A percentile compares a stretch with the other conserved stretches of the same genome.
These are phyloP conservation scores for Lithobates sylvaticus DNA, from an alignment of 2,797 vertebrate genomes.

Conservation along the genomic window DNA sequence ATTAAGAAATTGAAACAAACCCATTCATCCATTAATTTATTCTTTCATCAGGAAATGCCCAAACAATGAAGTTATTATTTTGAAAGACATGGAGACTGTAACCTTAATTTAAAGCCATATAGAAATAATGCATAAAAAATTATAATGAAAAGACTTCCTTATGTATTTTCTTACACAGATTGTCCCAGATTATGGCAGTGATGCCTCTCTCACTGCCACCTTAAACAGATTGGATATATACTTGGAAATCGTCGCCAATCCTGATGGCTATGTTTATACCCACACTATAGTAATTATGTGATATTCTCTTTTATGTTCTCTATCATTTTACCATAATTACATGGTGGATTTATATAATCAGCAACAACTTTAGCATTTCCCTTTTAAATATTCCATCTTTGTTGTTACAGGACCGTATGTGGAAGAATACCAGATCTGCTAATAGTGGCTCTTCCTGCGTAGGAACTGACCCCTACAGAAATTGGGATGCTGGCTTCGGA, in stretches of 20 bases:
- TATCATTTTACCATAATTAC: neutral
- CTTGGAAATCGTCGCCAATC: constrained; percentile 93
- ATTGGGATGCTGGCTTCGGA: constrained; percentile 92
- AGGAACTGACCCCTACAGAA: constrained; percentile 93
- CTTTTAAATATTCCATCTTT: neutral
- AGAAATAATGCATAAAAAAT: neutral
- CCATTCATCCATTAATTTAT: too few relatives aligned
- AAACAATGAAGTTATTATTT: too few relatives aligned
- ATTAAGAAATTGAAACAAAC: too few relatives aligned
- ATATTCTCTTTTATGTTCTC: neutral
- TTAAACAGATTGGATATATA: constrained; percentile 88
- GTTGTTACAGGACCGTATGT: constrained; percentile 87
- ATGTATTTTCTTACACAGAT: constrained; percentile 77
- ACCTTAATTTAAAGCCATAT: too few relatives aligned
- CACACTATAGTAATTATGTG: constrained; percentile 79
- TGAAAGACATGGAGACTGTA: too few relatives aligned
- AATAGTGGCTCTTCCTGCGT: constrained; percentile 75
- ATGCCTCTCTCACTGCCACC: constrained; percentile 79
- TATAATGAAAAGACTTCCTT: too few relatives aligned
- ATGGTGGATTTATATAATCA: too few relatives aligned
- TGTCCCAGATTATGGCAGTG: constrained; percentile 77
- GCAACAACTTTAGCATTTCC: too few relatives aligned
- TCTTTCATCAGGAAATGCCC: too few relatives aligned
- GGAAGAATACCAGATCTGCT: constrained; percentile 93
- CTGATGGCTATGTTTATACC: constrained; percentile 85